A percentile compares a stretch with the other conserved stretches of the same genome.
Conservation (phyloP, 2,113 vertebrate species). For the Tragelaphus strepsiceros region DNA sequence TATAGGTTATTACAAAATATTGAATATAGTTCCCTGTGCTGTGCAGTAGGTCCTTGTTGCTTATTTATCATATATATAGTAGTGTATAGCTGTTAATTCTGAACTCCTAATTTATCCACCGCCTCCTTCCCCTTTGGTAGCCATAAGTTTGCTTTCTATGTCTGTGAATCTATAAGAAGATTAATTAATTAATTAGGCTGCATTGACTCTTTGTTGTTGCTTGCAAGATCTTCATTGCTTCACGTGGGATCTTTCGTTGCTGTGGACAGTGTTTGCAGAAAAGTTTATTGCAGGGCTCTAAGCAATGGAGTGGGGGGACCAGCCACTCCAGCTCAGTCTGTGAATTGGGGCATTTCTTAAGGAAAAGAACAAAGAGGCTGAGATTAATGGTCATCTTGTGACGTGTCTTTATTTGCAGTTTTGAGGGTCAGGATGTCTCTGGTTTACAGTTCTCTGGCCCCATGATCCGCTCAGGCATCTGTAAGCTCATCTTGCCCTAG, state of each 20-base stretch:
- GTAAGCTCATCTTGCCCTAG: not conserved
- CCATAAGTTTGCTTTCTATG: not conserved
- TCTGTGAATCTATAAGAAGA: not conserved
- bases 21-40: not conserved
- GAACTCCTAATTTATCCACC: not conserved
- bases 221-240: not conserved
- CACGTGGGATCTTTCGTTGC: not conserved
- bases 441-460: not conserved
- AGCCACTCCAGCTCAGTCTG: not conserved
- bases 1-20: not conserved
- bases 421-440: not conserved
- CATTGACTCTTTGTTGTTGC: not conserved
- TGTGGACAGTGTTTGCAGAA: not conserved
- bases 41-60: not conserved
- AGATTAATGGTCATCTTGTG: not conserved
- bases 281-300: not conserved
- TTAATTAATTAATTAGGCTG: not conserved
- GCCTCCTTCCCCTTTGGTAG: not conserved
- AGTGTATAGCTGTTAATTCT: not conserved
- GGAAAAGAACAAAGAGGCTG: not conserved
- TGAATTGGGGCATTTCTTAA: not conserved
- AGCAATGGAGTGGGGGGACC: not conserved
- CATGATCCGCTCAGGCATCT: accelerated
- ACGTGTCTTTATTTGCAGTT: not conserved
- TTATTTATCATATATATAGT: not conserved